Percentiles rank a stretch among this genome's conserved stretches.
Conservation (phyloP, 1,140 invertebrate genomes). For the Drosophila novamexicana region DNA sequence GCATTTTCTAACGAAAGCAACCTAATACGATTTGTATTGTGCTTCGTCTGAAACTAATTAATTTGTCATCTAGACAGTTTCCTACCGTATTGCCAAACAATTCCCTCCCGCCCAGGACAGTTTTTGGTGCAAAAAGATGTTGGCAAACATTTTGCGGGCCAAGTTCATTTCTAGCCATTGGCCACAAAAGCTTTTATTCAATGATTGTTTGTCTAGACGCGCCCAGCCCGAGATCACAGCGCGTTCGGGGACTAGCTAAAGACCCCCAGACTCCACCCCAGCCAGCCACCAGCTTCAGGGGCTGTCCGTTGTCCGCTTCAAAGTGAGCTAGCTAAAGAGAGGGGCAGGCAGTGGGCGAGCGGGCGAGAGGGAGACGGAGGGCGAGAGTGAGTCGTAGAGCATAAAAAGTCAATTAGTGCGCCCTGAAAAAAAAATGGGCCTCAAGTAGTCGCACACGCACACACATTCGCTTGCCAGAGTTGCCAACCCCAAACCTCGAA, state of each 20-base stretch:
- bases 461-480: background rate
- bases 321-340: too few relatives aligned
- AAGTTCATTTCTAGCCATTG: constrained; percentile 12
- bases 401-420: constrained; percentile 60
- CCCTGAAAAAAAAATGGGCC: constrained; percentile 19
- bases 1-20: too few relatives aligned
- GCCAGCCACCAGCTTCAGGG: background rate
- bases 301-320: too few relatives aligned
- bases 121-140: background rate
- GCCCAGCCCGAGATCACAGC: background rate
- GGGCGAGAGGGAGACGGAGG: background rate
- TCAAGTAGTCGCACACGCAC: constrained; percentile 8
- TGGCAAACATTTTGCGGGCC: constrained; percentile 9
- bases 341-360: background rate
- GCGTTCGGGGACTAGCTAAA: background rate
- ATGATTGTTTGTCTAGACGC: constrained; percentile 38
- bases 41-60: background rate
- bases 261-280: too few relatives aligned
- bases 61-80: constrained; percentile 14
- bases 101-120: background rate
- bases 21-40: background rate
- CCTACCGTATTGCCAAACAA: too few relatives aligned
- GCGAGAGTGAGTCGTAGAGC: constrained; percentile 17
- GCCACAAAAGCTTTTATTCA: constrained; percentile 25
- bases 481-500: background rate